Evolutionary conservation across 2,888 invertebrate species (phyloP).

Genomic region (Hypselothyrea guttata): DNA sequence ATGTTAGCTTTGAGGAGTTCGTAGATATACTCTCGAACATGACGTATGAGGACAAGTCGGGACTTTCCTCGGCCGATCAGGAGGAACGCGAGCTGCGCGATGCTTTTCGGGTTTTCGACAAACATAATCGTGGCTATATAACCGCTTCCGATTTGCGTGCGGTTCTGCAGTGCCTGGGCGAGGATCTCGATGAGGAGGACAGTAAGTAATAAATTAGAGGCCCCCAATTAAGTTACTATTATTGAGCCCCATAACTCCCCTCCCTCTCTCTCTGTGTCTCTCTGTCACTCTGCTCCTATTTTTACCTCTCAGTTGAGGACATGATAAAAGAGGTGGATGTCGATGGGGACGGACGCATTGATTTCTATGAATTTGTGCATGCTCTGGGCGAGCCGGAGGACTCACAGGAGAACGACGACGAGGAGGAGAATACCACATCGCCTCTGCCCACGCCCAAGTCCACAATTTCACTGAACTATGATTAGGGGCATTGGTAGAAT

Average conservation of each 20-base stretch:
- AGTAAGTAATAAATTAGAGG: constrained; percentile 85
- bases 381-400: constrained; percentile 93
- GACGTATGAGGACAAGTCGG: constrained; percentile 85
- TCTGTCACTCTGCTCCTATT: no score
- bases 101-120: constrained; percentile 94
- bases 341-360: constrained; percentile 96
- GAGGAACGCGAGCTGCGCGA: constrained; percentile 92
- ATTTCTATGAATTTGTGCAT: constrained; percentile 93
- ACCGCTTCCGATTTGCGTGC: constrained; percentile 94
- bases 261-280: neutral
- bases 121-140: constrained; percentile 94
- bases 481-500: constrained; percentile 38
- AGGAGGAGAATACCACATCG: constrained; percentile 84
- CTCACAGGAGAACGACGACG: constrained; percentile 87
- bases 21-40: constrained; percentile 91
- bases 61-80: constrained; percentile 86
- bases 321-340: constrained; percentile 98
- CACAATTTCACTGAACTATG: constrained; percentile 73
- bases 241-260: neutral
- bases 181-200: constrained; percentile 94
- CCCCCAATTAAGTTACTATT: no score
- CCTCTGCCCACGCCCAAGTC: constrained; percentile 82
- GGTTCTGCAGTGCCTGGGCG: constrained; percentile 93
- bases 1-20: constrained; percentile 94
- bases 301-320: constrained; percentile 92